phyloP scores from a whole-genome alignment of 1,140 invertebrate genomes.

The Reticulitermes speratus region DNA sequence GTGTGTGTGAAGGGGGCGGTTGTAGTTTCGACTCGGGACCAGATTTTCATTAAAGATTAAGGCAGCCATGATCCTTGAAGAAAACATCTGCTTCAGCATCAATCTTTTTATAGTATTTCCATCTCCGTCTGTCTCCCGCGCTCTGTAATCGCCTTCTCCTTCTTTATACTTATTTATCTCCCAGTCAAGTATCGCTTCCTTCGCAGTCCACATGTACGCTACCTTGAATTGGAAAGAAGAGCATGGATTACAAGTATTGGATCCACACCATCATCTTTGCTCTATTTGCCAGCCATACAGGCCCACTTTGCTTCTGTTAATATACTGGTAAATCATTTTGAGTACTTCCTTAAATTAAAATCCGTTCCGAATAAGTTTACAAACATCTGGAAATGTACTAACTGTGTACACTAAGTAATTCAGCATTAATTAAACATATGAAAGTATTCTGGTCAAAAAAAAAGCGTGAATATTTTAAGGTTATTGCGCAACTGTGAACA shows the following conservation, averaged over 20 bases:
- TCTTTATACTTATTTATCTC: neutral
- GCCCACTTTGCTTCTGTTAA: neutral
- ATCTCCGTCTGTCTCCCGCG: neutral
- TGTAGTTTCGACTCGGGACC: neutral
- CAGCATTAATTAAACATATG: too few species aligned
- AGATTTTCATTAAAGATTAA: constrained; percentile 9
- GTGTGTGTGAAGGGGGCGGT: neutral
- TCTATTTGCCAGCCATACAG: neutral
- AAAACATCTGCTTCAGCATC: constrained; percentile 14
- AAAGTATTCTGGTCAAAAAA: too few species aligned
- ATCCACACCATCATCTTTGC: neutral
- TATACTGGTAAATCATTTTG: neutral
- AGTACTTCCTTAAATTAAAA: neutral
- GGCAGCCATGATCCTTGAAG: neutral
- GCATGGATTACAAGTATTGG: neutral
- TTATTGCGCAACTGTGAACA: too few species aligned
- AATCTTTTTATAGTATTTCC: neutral
- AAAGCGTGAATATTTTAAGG: too few species aligned
- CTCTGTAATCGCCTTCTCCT: neutral
- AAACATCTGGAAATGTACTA: too few species aligned
- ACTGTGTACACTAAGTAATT: too few species aligned
- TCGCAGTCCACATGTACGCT: neutral
- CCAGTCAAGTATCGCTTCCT: neutral
- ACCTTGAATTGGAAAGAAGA: neutral
- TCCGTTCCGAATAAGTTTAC: too few species aligned